phyloP scores from a whole-genome alignment of 2,888 invertebrate species.

The Trichogramma dendrolimi region DNA sequence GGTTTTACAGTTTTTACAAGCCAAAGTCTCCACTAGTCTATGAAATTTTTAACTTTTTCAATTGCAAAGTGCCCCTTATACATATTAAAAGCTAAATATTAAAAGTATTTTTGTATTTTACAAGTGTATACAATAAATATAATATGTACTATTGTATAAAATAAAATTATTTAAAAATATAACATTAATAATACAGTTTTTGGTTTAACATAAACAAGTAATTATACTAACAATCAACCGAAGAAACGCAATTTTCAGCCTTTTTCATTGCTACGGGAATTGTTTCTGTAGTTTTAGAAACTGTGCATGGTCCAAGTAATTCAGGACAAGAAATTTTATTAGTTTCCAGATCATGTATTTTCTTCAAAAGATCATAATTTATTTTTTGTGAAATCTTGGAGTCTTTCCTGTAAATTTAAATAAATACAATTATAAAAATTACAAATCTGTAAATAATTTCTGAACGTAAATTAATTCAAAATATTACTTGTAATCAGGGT shows the following conservation, averaged over 20 bases:
- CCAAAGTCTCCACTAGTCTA: conserved; percentile 20
- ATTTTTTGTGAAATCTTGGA: conserved; percentile 83
- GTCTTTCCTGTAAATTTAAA: conserved; percentile 65
- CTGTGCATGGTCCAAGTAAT: conserved; percentile 69
- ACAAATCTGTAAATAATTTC: not conserved
- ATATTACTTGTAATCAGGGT: conserved; percentile 83
- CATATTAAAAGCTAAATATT: conserved; percentile 22
- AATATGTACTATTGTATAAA: conserved; percentile 18
- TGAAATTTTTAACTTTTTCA: conserved; percentile 21
- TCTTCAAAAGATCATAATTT: conserved; percentile 84
- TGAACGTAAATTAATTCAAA: not conserved
- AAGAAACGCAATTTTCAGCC: conserved; percentile 44
- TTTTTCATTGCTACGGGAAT: conserved; percentile 75
- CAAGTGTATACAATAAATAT: conserved; percentile 6
- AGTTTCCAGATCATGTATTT: conserved; percentile 69
- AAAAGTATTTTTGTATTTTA: conserved; percentile 21
- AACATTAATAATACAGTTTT: conserved; percentile 28
- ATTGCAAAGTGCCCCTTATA: conserved; percentile 19
- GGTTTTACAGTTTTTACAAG: conserved; percentile 16
- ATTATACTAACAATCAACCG: conserved; percentile 19
- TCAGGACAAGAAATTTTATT: conserved; percentile 70
- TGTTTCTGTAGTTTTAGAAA: conserved; percentile 78
- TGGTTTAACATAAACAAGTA: conserved; percentile 15
- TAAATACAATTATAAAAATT: conserved; percentile 4
- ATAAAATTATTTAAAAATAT: conserved; percentile 30